These are phyloP conservation scores for Grallaria varia DNA, from an alignment of 2,113 vertebrate genomes.

Conservation along the genomic window DNA sequence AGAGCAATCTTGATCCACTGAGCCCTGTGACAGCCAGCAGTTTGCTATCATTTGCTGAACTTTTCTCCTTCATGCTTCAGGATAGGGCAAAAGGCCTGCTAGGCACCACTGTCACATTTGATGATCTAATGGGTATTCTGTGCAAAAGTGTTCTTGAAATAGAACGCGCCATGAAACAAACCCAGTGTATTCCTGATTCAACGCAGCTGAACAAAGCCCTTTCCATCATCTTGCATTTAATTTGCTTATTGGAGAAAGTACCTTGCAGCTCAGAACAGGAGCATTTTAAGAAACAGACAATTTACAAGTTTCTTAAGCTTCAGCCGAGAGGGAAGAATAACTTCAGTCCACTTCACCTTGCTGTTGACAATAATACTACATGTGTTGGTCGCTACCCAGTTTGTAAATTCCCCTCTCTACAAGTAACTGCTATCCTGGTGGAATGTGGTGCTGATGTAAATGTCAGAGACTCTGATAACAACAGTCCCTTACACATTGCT, in stretches of 20 bases:
- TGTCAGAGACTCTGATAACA: conserved; percentile 90
- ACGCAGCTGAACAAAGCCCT: conserved; percentile 94
- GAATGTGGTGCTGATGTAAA: conserved; percentile 96
- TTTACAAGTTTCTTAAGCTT: conserved; percentile 95
- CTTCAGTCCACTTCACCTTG: conserved; percentile 95
- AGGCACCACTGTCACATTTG: conserved; percentile 93
- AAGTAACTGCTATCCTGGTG: conserved; percentile 90
- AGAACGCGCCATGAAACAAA: conserved; percentile 89
- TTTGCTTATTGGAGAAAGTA: conserved; percentile 97
- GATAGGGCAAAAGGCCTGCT: conserved; percentile 94
- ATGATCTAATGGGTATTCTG: conserved; percentile 96
- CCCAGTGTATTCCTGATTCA: conserved; percentile 83
- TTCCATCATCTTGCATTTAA: conserved; percentile 96
- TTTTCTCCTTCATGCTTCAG: conserved; percentile 99
- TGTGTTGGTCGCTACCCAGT: conserved; percentile 97
- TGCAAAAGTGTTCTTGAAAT: conserved; percentile 97
- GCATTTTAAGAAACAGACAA: conserved; percentile 96
- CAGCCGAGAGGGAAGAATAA: conserved; percentile 94
- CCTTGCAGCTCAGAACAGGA: conserved; percentile 93
- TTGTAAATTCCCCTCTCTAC: conserved; percentile 96
- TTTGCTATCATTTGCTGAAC: conserved; percentile 94
- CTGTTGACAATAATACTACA: conserved; percentile 94
- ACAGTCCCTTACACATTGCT: conserved; percentile 93
- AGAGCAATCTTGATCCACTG: conserved; percentile 92
- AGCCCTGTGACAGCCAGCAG: conserved; percentile 99